Evolutionary conservation across 2,888 invertebrate genomes (phyloP).

Genomic region (Drosophila mulleri): DNA sequence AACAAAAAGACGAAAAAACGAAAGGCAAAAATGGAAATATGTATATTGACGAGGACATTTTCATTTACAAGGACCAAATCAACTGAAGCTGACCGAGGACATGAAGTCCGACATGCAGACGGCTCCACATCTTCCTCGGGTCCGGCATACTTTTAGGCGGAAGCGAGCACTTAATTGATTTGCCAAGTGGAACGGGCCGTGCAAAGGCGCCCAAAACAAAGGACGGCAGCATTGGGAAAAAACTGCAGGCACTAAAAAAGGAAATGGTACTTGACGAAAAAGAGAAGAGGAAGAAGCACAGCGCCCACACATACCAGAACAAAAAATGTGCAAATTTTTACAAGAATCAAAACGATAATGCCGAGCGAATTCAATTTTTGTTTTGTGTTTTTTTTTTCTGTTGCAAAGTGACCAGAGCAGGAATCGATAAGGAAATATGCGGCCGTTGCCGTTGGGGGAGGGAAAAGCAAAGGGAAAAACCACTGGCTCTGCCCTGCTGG

Average conservation of each 20-base stretch:
- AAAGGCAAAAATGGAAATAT: not conserved
- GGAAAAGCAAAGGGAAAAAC: slow-evolving; percentile 18
- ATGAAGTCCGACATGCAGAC: slow-evolving; percentile 11
- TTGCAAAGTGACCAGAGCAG: slow-evolving; percentile 34
- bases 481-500: not conserved
- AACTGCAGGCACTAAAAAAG: slow-evolving; percentile 4
- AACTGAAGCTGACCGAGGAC: slow-evolving; percentile 37
- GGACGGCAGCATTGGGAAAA: not conserved
- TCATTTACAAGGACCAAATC: slow-evolving; percentile 56
- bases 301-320: not conserved
- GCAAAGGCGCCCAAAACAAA: slow-evolving; percentile 46
- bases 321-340: slow-evolving; percentile 30
- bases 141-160: slow-evolving; percentile 62
- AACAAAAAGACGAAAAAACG: not conserved
- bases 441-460: slow-evolving; percentile 12
- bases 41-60: slow-evolving; percentile 44
- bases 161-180: slow-evolving; percentile 73
- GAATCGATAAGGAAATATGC: slow-evolving; percentile 40
- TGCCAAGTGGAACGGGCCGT: slow-evolving; percentile 62
- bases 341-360: slow-evolving; percentile 32
- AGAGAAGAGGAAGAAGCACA: slow-evolving; percentile 1
- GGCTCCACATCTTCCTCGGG: slow-evolving; percentile 9
- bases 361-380: slow-evolving; percentile 28
- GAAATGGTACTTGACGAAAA: slow-evolving; percentile 7
- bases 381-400: not conserved